phyloP scores from a whole-genome alignment of 1,140 invertebrate genomes.

The Caenorhabditis briggsae region DNA sequence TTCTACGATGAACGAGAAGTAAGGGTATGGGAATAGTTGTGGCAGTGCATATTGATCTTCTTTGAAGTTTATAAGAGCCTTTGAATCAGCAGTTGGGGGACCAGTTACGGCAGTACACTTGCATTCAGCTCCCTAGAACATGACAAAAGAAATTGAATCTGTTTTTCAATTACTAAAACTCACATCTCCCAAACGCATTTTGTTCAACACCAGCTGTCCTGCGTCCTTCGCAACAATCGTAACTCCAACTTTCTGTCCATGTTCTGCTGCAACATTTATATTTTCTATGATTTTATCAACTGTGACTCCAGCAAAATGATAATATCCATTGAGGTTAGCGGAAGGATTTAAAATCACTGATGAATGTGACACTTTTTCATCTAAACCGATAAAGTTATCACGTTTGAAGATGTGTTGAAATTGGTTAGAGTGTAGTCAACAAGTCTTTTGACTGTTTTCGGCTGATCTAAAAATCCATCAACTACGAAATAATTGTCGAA shows the following conservation, averaged over 20 bases:
- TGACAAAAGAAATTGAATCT: background rate
- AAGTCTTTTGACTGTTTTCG: background rate
- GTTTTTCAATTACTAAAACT: no score
- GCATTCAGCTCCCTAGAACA: background rate
- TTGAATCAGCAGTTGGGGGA: background rate
- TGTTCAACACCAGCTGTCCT: background rate
- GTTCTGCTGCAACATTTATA: background rate
- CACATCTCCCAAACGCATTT: background rate
- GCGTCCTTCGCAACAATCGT: conserved; percentile 2
- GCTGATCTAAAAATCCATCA: conserved; percentile 7
- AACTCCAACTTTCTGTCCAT: conserved; percentile 9
- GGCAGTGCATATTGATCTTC: background rate
- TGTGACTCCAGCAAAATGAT: background rate
- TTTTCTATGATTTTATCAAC: background rate
- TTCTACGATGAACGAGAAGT: conserved; percentile 25
- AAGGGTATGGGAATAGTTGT: conserved; percentile 25
- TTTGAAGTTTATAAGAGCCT: background rate
- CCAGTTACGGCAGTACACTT: background rate
- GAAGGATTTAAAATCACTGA: background rate
- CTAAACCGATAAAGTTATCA: background rate
- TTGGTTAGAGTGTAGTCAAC: background rate
- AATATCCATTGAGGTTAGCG: background rate
- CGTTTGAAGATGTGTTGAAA: background rate
- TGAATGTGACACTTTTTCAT: background rate
- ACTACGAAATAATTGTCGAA: conserved; percentile 22